phyloP scores from a whole-genome alignment of 2,797 vertebrate genomes.

The Crocidura indochinensis region DNA sequence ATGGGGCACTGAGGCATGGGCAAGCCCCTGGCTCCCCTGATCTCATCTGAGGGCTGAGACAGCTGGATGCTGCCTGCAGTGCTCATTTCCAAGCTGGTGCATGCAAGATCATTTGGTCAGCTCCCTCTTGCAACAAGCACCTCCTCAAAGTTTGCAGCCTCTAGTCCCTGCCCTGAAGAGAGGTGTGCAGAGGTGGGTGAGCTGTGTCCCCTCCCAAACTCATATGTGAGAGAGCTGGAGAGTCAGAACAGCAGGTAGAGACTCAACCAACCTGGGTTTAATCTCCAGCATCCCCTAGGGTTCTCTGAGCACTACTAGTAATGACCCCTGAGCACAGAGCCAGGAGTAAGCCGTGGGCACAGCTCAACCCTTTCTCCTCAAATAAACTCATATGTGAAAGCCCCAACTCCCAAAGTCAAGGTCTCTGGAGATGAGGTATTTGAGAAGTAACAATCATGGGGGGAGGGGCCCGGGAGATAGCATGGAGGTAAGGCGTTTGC shows the following conservation, averaged over 20 bases:
- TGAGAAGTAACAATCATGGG: too few relatives aligned
- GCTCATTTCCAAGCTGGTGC: not conserved
- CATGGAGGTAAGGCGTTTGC: too few relatives aligned
- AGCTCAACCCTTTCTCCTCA: too few relatives aligned
- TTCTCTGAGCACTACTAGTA: too few relatives aligned
- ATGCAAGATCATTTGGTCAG: fast-evolving
- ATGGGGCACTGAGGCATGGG: not conserved
- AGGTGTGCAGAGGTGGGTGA: fast-evolving
- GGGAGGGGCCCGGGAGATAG: too few relatives aligned
- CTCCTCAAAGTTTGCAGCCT: not conserved
- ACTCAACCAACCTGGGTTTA: too few relatives aligned
- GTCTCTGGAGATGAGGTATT: not conserved
- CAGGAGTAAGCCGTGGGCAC: too few relatives aligned
- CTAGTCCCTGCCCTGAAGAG: not conserved
- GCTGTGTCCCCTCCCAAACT: not conserved
- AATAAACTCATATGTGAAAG: not conserved
- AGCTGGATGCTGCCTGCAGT: not conserved
- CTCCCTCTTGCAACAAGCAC: not conserved
- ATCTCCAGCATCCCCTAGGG: too few relatives aligned
- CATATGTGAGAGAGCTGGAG: not conserved
- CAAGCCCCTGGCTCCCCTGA: too few relatives aligned
- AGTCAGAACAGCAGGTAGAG: too few relatives aligned
- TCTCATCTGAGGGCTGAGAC: too few relatives aligned
- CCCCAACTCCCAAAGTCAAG: not conserved
- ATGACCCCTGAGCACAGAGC: too few relatives aligned